phyloP scores from a whole-genome alignment of 1,140 invertebrate species.

The Bombus waltoni region DNA sequence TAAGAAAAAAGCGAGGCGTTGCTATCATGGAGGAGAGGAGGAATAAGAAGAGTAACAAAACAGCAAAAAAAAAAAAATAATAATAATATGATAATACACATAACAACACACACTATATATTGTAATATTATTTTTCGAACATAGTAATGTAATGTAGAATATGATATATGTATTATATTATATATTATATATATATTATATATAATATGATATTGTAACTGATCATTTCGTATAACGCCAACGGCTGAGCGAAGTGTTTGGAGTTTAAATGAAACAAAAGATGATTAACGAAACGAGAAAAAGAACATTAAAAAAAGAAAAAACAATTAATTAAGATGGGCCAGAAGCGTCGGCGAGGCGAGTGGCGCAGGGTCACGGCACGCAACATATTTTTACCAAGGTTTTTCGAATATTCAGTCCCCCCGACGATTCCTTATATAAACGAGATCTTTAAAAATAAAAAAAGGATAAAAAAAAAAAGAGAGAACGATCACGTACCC shows the following conservation, averaged over 20 bases:
- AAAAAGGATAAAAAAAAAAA: neutral
- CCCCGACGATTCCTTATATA: slow-evolving; percentile 62
- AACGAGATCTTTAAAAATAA: slow-evolving; percentile 56
- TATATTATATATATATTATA: slow-evolving; percentile 76
- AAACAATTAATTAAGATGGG: slow-evolving; percentile 71
- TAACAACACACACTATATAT: slow-evolving; percentile 76
- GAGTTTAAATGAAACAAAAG: slow-evolving; percentile 47
- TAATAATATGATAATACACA: slow-evolving; percentile 66
- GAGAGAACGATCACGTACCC: slow-evolving; percentile 51
- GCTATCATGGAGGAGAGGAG: slow-evolving; percentile 51
- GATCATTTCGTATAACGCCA: slow-evolving; percentile 72
- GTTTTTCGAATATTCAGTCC: slow-evolving; percentile 73
- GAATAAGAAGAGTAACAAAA: slow-evolving; percentile 63
- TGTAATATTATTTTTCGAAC: slow-evolving; percentile 83
- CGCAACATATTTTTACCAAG: slow-evolving; percentile 76
- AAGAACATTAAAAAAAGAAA: neutral
- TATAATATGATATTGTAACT: slow-evolving; percentile 73
- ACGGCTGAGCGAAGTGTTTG: slow-evolving; percentile 71
- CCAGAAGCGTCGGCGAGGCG: slow-evolving; percentile 63
- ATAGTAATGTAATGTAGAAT: slow-evolving; percentile 82
- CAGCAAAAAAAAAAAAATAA: slow-evolving; percentile 28
- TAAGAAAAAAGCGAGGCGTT: slow-evolving; percentile 40
- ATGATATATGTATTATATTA: slow-evolving; percentile 73
- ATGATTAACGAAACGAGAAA: neutral
- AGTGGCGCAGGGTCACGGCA: slow-evolving; percentile 55